Evolutionary conservation across 2,113 vertebrate species (phyloP).

Genomic region (Hassar affinis): DNA sequence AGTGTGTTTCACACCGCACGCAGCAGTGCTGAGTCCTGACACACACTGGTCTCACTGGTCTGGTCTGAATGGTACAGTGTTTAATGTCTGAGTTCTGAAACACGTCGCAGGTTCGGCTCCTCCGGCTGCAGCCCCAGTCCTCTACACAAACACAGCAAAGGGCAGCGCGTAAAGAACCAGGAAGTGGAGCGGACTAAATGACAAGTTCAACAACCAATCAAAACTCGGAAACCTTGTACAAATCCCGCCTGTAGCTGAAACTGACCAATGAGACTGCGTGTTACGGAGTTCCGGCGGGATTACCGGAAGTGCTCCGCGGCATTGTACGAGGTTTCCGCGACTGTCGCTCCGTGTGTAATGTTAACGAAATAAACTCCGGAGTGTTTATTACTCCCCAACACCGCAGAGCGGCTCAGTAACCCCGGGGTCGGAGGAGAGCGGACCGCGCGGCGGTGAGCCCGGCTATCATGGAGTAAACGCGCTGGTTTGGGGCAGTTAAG

Average conservation of each 20-base stretch:
- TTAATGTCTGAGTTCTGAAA: background rate
- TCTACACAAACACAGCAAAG: background rate
- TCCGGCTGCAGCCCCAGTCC: background rate
- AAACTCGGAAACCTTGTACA: accelerated
- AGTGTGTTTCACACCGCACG: background rate
- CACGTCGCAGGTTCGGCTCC: background rate
- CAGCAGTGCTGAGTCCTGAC: background rate
- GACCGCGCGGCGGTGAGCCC: background rate
- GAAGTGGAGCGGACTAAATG: slow-evolving; percentile 55
- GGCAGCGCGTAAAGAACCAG: slow-evolving; percentile 32
- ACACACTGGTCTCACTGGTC: too few species aligned
- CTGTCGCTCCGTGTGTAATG: slow-evolving; percentile 24
- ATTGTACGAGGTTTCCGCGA: slow-evolving; percentile 65
- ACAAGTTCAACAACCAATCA: slow-evolving; percentile 54
- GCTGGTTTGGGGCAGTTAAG: slow-evolving; percentile 41
- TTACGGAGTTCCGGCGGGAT: slow-evolving; percentile 71
- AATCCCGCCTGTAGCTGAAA: slow-evolving; percentile 34
- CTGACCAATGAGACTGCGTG: slow-evolving; percentile 56
- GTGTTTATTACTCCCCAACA: background rate
- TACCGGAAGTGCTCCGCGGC: slow-evolving; percentile 59
- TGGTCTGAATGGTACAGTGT: too few species aligned
- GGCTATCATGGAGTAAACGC: background rate
- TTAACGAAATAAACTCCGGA: background rate
- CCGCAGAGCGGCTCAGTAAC: background rate
- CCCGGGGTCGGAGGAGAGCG: background rate